Percentiles rank a stretch among this genome's conserved stretches.
Conservation (phyloP, 2,888 invertebrate genomes). For the Blastobasis lacticolella region DNA sequence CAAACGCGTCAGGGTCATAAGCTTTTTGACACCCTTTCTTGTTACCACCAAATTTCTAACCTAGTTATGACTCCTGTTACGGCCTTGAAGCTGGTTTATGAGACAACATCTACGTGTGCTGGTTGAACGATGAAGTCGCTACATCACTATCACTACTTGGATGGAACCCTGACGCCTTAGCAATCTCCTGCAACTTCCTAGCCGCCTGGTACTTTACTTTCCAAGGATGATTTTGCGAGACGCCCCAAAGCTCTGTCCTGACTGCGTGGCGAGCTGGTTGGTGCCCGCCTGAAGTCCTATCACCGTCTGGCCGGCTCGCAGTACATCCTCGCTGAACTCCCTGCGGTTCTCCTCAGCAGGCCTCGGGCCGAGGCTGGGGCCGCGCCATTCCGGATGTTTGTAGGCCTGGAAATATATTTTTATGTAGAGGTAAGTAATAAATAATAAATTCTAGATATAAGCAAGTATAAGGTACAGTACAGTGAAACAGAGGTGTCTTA, state of each 20-base stretch:
- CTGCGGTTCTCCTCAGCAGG: conserved; percentile 90
- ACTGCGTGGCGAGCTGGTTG: conserved; percentile 88
- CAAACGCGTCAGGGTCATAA: too few species aligned
- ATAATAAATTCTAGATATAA: neutral
- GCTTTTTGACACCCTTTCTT: too few species aligned
- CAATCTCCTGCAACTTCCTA: too few species aligned
- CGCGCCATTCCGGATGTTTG: conserved; percentile 88
- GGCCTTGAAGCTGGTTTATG: too few species aligned
- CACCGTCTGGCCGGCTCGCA: conserved; percentile 87
- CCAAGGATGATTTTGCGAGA: conserved; percentile 87
- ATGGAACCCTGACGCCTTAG: too few species aligned
- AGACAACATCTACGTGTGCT: too few species aligned
- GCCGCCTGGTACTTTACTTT: conserved; percentile 63
- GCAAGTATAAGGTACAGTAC: neutral
- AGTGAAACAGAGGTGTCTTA: neutral
- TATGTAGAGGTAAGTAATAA: too few species aligned
- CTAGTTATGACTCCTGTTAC: too few species aligned
- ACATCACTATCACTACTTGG: too few species aligned
- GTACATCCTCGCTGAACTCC: conserved; percentile 86
- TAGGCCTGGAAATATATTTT: conserved; percentile 72
- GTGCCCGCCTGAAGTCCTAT: conserved; percentile 92
- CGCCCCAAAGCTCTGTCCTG: conserved; percentile 91
- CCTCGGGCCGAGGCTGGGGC: conserved; percentile 87
- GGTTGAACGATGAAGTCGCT: too few species aligned
- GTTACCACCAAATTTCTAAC: too few species aligned